These are phyloP conservation scores for Panopea generosa DNA, from an alignment of 2,888 invertebrate genomes.

Conservation along the genomic window DNA sequence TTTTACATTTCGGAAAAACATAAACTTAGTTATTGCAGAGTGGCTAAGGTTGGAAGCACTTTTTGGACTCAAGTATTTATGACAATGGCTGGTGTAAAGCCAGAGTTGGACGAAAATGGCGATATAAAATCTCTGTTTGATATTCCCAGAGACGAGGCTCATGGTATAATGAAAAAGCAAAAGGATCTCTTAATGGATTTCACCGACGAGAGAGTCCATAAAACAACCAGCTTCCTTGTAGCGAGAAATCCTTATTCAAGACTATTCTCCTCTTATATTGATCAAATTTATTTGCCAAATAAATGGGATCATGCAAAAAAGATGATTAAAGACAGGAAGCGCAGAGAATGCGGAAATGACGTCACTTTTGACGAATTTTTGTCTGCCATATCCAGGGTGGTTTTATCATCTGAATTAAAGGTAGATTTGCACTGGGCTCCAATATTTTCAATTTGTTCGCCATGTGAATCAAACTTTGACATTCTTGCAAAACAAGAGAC, in stretches of 20 bases:
- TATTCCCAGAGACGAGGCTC: slow-evolving; percentile 45
- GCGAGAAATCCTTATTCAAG: slow-evolving; percentile 53
- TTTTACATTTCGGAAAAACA: slow-evolving; percentile 47
- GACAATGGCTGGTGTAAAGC: slow-evolving; percentile 33
- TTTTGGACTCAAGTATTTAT: slow-evolving; percentile 59
- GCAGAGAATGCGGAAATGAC: slow-evolving; percentile 39
- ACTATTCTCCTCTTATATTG: slow-evolving; percentile 53
- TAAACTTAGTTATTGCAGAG: slow-evolving; percentile 54
- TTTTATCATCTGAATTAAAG: background rate
- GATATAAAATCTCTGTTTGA: slow-evolving; percentile 26
- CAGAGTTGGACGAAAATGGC: background rate
- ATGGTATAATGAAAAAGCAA: slow-evolving; percentile 31
- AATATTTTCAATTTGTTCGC: slow-evolving; percentile 50
- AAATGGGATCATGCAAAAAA: slow-evolving; percentile 37
- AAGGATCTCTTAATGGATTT: slow-evolving; percentile 27
- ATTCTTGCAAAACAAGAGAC: slow-evolving; percentile 55
- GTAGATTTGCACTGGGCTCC: slow-evolving; percentile 54
- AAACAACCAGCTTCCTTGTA: slow-evolving; percentile 48
- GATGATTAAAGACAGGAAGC: slow-evolving; percentile 21
- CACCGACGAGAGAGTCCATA: slow-evolving; percentile 25
- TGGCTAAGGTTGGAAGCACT: slow-evolving; percentile 57
- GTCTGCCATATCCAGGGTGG: slow-evolving; percentile 2
- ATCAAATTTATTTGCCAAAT: slow-evolving; percentile 57
- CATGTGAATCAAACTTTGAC: slow-evolving; percentile 35
- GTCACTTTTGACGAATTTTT: slow-evolving; percentile 50